A percentile compares a stretch with the other conserved stretches of the same genome.
phyloP scores from a whole-genome alignment of 1,140 invertebrate genomes.

The Steinernema khuongi region DNA sequence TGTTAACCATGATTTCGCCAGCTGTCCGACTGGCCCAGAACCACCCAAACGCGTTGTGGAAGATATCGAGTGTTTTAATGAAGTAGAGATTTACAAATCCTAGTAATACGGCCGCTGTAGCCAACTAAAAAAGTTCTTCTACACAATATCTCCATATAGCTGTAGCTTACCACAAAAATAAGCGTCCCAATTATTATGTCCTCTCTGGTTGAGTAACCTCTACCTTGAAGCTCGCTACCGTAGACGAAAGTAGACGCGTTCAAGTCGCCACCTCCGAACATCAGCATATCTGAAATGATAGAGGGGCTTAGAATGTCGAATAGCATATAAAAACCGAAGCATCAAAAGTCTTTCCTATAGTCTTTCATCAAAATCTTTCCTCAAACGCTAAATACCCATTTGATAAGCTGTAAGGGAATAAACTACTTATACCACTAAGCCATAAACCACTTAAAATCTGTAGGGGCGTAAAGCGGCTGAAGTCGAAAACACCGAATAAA shows the following conservation, averaged over 20 bases:
- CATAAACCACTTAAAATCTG: too few species aligned
- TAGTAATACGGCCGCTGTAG: not conserved
- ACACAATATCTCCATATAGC: too few species aligned
- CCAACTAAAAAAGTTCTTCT: not conserved
- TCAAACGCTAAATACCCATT: too few species aligned
- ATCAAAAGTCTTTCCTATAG: too few species aligned
- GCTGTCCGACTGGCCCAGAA: not conserved
- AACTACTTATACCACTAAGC: too few species aligned
- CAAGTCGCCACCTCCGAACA: not conserved
- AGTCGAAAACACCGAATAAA: too few species aligned
- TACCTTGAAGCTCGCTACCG: not conserved
- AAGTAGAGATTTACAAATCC: not conserved
- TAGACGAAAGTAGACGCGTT: not conserved
- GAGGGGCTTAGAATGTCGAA: not conserved
- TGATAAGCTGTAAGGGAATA: too few species aligned
- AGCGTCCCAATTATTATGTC: not conserved
- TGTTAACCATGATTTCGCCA: not conserved
- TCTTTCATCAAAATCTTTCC: too few species aligned
- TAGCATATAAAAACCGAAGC: too few species aligned
- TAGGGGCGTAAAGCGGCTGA: too few species aligned
- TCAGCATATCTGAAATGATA: not conserved
- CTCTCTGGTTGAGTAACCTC: not conserved
- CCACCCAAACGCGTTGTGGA: constrained; percentile 6
- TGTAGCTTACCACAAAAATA: not conserved
- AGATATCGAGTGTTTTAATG: not conserved